Evolutionary conservation across 2,888 invertebrate species (phyloP), one percentile per base, ranked within the genome.

Genomic region (Helicoverpa assulta): DNA sequence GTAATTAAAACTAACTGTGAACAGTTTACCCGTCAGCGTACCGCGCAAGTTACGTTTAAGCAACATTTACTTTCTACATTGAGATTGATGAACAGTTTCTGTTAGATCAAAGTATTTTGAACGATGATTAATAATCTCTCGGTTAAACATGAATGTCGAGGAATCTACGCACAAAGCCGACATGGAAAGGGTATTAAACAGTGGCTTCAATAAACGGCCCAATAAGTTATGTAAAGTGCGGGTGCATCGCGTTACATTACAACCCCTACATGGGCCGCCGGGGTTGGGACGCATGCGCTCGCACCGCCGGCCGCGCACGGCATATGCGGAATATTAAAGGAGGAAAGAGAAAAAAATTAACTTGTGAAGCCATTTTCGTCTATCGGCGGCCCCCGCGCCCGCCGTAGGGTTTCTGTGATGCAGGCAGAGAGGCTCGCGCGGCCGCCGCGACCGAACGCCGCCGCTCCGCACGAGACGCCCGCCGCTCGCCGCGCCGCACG

Each of bases 331-430:
- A 94, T 95, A 95, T 95, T 95, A 95, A 94, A 95, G 95, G 92
- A 95, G 93, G 95, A 95, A 95, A 95, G 95, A 95, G 95, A 95
- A 95, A 95, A 95, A 95, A 95, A 95, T 95, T 95, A 93, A 95
- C 94, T 95, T 94, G 95, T 95, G 95, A 95, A 95, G 95, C 95
- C 95, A 95, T 95, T 95, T 95, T 95, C 95, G 95, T 95, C 93
- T 94, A 93, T 93, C 93, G 91, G 91, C 86, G 83, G 89, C 91
- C 94, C 93, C 94, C 93, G 92, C 93, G 90, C 92, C 91, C 92
- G 91, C 90, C 84, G 90, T 91, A 85, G 91, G 92, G 91, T 89
- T 92, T 92, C 92, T 89, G 88, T 80, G 89, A 85, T 90, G 88
- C 91, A 89, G 88, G 85, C 93, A 94, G 93, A 94, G 89, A 91